These are phyloP conservation scores for Drosophila insularis DNA, from an alignment of 1,140 invertebrate species.

Conservation along the genomic window DNA sequence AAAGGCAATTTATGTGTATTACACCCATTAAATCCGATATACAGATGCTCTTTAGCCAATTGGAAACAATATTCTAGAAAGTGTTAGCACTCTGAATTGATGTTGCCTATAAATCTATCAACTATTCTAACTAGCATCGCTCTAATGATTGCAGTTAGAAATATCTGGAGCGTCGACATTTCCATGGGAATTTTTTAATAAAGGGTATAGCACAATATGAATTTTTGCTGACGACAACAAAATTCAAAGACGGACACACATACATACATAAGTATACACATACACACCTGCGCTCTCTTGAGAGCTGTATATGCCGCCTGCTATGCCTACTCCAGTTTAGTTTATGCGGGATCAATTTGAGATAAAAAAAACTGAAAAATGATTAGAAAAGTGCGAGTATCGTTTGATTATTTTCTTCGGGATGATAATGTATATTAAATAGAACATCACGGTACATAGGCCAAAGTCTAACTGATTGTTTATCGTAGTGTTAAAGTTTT, in stretches of 20 bases:
- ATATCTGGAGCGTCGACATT: too few relatives aligned
- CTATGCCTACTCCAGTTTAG: background rate
- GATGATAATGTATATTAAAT: background rate
- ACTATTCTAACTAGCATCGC: too few relatives aligned
- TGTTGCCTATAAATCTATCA: too few relatives aligned
- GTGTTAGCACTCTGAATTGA: too few relatives aligned
- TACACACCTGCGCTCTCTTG: conserved; percentile 11
- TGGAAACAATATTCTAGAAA: too few relatives aligned
- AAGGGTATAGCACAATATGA: conserved; percentile 22
- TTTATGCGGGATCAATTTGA: background rate
- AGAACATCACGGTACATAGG: background rate
- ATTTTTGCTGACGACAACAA: conserved; percentile 50
- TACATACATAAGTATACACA: background rate
- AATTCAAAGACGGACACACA: conserved; percentile 3
- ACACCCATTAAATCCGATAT: background rate
- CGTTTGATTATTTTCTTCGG: too few relatives aligned
- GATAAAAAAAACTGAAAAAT: background rate
- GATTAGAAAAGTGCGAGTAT: too few relatives aligned
- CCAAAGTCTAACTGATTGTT: conserved; percentile 21
- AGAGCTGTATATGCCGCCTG: conserved; percentile 6
- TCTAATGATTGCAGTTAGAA: too few relatives aligned
- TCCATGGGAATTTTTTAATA: background rate
- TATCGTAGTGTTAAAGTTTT: conserved; percentile 16
- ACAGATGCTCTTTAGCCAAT: background rate
- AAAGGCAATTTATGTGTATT: background rate